Evolutionary conservation across 2,113 vertebrate genomes (phyloP), one percentile per base, ranked within the genome.

Genomic region (Indicator indicator): DNA sequence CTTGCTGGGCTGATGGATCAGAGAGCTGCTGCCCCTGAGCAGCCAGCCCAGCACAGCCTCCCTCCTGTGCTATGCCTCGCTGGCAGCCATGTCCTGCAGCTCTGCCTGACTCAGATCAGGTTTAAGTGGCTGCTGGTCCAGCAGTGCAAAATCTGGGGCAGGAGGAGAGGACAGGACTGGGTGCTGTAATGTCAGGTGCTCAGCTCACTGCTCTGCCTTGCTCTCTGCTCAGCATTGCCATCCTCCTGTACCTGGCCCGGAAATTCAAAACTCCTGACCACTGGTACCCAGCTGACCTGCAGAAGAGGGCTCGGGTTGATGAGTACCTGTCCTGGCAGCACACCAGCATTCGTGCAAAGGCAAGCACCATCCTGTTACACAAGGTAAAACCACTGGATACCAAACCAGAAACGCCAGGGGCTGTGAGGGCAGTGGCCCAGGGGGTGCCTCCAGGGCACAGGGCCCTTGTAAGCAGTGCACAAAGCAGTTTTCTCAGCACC

Each of bases 321-420:
- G 98, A 99, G 93, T 98, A 98, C 87, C 96, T 98, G 88, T 96
- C 97, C 0, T 99, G 98, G 98, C 98, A 98, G 95, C 98, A 98
- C 9, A 7, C 79, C 6, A 94, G 91, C 86, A 94, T 99, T 16
- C 86, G 98, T 44, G 65, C 27, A 0, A 95, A 98, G 65, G 98
- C 42, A 44, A 16, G 15, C 42, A 44, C 16, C 42, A 44, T 98
- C 36, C 96, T 98, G 54, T 28, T 97, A 78, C 26, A 12, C 15
- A 98, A 97, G 97, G 98, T 98, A 93, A 97, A 94, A 8, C 9
- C 24, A 0, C 32, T 20, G 20, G 4, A 7, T 9, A 30, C 9
- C 17, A 62, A 44, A 86, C 63, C 6, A 8, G 2, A 32, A 11
- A 17, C 16, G 32, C 62, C 38, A 10, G 38, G 40, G n/a, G 17